A percentile compares a stretch with the other conserved stretches of the same genome.
Evolutionary conservation across 1,140 invertebrate genomes (phyloP).

Genomic region (Cyclargus thomasi): DNA sequence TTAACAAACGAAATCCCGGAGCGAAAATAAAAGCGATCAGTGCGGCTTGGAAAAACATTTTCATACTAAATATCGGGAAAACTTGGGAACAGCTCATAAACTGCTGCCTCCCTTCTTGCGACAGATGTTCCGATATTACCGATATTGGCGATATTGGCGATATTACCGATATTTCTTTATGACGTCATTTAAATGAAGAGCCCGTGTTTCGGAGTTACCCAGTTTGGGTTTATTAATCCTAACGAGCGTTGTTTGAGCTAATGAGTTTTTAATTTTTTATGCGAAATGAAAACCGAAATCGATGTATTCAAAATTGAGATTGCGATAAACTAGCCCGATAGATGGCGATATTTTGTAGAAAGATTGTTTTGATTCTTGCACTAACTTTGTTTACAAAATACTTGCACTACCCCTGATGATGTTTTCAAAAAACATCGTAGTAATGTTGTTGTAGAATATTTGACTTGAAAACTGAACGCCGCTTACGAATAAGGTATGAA

Average conservation of each 20-base stretch:
- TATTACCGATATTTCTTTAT: constrained; percentile 62
- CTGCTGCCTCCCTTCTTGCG: constrained; percentile 61
- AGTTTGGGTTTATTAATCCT: constrained; percentile 39
- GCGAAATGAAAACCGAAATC: too few relatives aligned
- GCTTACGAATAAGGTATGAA: too few relatives aligned
- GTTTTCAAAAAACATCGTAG: too few relatives aligned
- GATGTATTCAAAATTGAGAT: too few relatives aligned
- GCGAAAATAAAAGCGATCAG: constrained; percentile 33
- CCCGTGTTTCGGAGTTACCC: constrained; percentile 42
- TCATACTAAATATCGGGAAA: constrained; percentile 48
- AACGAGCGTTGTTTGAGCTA: constrained; percentile 14
- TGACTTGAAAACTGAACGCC: too few relatives aligned
- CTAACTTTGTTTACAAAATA: too few relatives aligned
- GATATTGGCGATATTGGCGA: constrained; percentile 15
- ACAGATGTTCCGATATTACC: constrained; percentile 68
- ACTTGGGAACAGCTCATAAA: constrained; percentile 43
- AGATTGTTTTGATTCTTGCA: too few relatives aligned
- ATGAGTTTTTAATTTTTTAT: neutral
- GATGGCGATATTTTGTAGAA: too few relatives aligned
- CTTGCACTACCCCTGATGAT: too few relatives aligned
- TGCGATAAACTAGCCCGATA: too few relatives aligned
- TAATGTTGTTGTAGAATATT: too few relatives aligned
- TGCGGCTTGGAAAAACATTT: constrained; percentile 50
- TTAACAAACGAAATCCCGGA: neutral
- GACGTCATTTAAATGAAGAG: constrained; percentile 69